Conservation (phyloP, 1,140 invertebrate genomes). For the Augochlora pura region DNA sequence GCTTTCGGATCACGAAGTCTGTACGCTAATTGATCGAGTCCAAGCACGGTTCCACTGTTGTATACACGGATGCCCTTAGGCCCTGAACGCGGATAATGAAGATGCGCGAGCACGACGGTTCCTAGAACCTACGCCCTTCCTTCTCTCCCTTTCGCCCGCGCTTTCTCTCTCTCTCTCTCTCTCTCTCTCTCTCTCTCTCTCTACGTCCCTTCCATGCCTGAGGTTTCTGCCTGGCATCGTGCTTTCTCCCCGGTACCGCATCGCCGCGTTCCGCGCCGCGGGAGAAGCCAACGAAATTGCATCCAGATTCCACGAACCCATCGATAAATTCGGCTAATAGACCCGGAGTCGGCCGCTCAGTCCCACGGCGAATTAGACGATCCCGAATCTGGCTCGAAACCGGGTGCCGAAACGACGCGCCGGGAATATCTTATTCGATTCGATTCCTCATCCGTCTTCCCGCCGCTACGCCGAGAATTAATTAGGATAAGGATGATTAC, state of each 20-base stretch:
- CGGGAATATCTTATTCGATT: conserved; percentile 22
- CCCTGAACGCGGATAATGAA: conserved; percentile 66
- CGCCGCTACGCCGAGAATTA: not conserved
- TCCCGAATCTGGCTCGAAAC: conserved; percentile 10
- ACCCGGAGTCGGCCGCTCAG: conserved; percentile 22
- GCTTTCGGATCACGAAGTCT: conserved; percentile 62
- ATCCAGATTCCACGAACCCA: conserved; percentile 41
- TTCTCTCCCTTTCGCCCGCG: not conserved
- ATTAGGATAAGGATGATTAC: not conserved
- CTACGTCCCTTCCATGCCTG: conserved; percentile 5
- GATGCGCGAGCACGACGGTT: conserved; percentile 71
- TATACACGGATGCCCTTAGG: conserved; percentile 55
- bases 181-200: conserved; percentile 19
- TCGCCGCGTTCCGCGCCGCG: conserved; percentile 16
- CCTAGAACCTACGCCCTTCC: conserved; percentile 59
- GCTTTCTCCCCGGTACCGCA: not conserved
- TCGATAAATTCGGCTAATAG: conserved; percentile 60
- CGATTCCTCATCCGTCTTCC: not conserved
- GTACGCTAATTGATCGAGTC: conserved; percentile 70
- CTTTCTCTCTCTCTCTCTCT: no score
- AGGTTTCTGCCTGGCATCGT: conserved; percentile 1
- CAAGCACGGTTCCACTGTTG: conserved; percentile 57
- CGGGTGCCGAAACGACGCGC: conserved; percentile 3
- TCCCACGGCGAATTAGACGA: conserved; percentile 5
- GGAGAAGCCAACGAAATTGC: conserved; percentile 35